These are phyloP conservation scores for Hormaphis cornu DNA, from an alignment of 1,140 invertebrate species.

Conservation along the genomic window DNA sequence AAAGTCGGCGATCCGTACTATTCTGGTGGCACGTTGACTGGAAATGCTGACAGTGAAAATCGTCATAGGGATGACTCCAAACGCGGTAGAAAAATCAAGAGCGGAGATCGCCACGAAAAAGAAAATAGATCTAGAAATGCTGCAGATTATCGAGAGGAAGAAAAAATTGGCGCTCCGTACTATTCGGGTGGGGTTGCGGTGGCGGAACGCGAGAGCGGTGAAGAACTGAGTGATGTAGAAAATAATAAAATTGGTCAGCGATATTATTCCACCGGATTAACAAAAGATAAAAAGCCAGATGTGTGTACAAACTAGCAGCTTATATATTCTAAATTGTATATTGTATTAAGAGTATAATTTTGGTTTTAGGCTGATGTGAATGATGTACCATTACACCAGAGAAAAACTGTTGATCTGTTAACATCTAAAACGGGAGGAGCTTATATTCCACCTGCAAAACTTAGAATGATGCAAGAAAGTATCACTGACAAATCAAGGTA, in stretches of 20 bases:
- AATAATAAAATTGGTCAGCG: slow-evolving; percentile 34
- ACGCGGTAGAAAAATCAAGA: slow-evolving; percentile 4
- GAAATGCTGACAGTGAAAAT: not conserved
- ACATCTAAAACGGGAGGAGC: slow-evolving; percentile 87
- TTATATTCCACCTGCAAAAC: slow-evolving; percentile 94
- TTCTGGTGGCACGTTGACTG: not conserved
- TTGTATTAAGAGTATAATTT: not conserved
- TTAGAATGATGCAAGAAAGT: slow-evolving; percentile 86
- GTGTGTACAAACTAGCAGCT: not conserved
- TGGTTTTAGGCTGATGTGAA: slow-evolving; percentile 21
- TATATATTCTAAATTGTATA: not conserved
- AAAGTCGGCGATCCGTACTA: slow-evolving; percentile 23
- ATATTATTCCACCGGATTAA: slow-evolving; percentile 34
- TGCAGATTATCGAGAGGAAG: slow-evolving; percentile 9
- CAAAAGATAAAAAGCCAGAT: slow-evolving; percentile 34
- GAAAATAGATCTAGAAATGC: slow-evolving; percentile 20
- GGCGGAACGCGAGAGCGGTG: slow-evolving; percentile 19
- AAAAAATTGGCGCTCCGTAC: slow-evolving; percentile 33
- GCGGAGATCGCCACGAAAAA: slow-evolving; percentile 29
- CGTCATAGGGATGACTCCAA: slow-evolving; percentile 5
- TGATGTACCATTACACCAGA: slow-evolving; percentile 28
- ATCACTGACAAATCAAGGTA: slow-evolving; percentile 80
- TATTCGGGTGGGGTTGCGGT: slow-evolving; percentile 19
- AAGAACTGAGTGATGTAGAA: slow-evolving; percentile 12
- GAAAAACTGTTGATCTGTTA: slow-evolving; percentile 41